phyloP scores from a whole-genome alignment of 2,888 invertebrate genomes.

The Gastracanthus pulcherrimus region DNA sequence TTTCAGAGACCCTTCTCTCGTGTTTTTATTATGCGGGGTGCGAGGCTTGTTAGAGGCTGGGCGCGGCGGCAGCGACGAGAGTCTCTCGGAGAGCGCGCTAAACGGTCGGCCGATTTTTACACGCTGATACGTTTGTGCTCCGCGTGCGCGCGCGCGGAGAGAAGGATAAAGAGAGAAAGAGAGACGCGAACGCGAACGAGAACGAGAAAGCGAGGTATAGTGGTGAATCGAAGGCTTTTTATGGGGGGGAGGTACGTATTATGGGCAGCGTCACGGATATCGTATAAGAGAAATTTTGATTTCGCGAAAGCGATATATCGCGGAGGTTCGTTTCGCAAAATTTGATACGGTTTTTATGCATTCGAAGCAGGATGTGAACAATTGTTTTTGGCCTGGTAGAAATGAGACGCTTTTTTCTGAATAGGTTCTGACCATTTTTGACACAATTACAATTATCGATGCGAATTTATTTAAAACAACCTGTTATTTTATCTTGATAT shows the following conservation, averaged over 20 bases:
- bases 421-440: no score
- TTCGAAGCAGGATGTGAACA: no score
- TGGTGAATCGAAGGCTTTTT: not conserved
- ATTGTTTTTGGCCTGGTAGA: no score
- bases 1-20: not conserved
- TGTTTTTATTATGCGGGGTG: not conserved
- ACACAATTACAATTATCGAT: no score
- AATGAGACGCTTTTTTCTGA: no score
- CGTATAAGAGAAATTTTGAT: not conserved
- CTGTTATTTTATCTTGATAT: no score
- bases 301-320: not conserved
- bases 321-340: not conserved
- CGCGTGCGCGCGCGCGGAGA: not conserved
- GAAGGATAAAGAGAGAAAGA: not conserved
- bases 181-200: not conserved
- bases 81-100: no score
- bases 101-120: not conserved
- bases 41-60: not conserved
- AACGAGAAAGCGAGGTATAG: not conserved
- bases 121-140: not conserved
- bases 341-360: no score
- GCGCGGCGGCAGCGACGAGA: no score
- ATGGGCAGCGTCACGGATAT: conserved; percentile 14
- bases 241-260: not conserved
- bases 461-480: no score